Evolutionary conservation across 1,140 invertebrate genomes (phyloP), one percentile per base, ranked within the genome.

Genomic region (Archegozetes longisetosus): DNA sequence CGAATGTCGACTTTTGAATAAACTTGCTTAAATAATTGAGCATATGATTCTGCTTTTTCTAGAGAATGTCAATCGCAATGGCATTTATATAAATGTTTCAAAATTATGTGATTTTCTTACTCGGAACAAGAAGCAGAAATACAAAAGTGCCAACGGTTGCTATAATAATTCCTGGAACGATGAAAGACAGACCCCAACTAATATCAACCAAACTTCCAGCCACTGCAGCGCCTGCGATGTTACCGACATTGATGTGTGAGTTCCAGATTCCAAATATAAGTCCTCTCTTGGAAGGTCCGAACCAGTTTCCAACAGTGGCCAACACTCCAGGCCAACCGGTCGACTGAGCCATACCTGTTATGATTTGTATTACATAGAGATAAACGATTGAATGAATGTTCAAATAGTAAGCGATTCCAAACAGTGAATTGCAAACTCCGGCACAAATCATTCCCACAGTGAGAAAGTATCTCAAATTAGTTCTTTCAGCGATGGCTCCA

Each of bases 241-340:
- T 97, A 28, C 93, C 93, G 12, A 96, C 77, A 0, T 88, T 92
- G 0, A 91, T 95, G 66, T 97, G 91, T 1, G 90, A 92, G 73
- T 97, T 97, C 79, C 79, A 97, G 17, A 96, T 78, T 13, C 92
- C 93, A 74, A 95, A 94, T 64, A 96, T 90, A 3, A 96, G 74
- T 20, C 92, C 92, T 70, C 72, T 66, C 56, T 73, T 73, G 66
- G 54, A 62, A 66, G 50, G 48, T 0, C 90, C 91, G 75, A 90
- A 95, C 93, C 93, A 97, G 68, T 95, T 92, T 14, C 86, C 50
- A 23, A 52, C 50, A 23, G 6, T 28, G 4, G 6, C n/a, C 4
- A 52, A 25, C 23, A 52, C 20, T 9, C 23, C 87, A 0, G 92
- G 86, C 85, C 85, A 88, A 1, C 89, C 92, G 17, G 88, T 86